A percentile compares a stretch with the other conserved stretches of the same genome.
phyloP scores from a whole-genome alignment of 2,888 invertebrate species.

The Lepeophtheirus nordmannii region DNA sequence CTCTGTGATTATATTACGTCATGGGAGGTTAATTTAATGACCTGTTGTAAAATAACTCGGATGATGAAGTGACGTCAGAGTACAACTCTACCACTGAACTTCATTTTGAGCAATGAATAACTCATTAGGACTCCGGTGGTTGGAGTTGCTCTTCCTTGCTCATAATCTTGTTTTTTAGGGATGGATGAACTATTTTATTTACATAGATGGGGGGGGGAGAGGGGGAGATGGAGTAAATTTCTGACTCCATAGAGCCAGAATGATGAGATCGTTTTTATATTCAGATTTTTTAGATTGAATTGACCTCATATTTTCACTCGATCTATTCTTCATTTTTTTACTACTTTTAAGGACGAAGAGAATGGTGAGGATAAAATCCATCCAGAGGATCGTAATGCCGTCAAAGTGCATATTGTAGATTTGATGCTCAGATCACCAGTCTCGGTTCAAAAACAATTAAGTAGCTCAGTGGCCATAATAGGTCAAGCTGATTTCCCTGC shows the following conservation, averaged over 20 bases:
- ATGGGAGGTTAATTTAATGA: slow-evolving; percentile 31
- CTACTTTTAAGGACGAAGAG: slow-evolving; percentile 44
- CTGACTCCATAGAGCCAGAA: no score
- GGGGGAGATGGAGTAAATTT: no score
- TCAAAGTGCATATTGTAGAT: slow-evolving; percentile 71
- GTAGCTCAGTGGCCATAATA: slow-evolving; percentile 87
- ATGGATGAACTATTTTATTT: no score
- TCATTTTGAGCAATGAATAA: no score
- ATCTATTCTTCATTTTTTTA: neutral
- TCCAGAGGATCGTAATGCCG: slow-evolving; percentile 54
- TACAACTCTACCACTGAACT: no score
- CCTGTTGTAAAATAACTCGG: slow-evolving; percentile 6
- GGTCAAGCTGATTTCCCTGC: slow-evolving; percentile 93
- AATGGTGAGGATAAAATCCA: slow-evolving; percentile 65
- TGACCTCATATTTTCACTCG: no score
- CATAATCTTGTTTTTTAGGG: no score
- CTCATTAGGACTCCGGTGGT: no score
- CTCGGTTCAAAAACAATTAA: slow-evolving; percentile 77
- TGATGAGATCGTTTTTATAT: no score
- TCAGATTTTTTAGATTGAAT: no score
- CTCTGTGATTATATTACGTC: slow-evolving; percentile 3
- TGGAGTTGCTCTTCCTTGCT: no score
- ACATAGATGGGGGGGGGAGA: no score
- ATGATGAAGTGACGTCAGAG: neutral
- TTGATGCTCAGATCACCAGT: slow-evolving; percentile 84